These are phyloP conservation scores for Magallana gigas DNA, from an alignment of 1,140 invertebrate genomes.

Conservation along the genomic window DNA sequence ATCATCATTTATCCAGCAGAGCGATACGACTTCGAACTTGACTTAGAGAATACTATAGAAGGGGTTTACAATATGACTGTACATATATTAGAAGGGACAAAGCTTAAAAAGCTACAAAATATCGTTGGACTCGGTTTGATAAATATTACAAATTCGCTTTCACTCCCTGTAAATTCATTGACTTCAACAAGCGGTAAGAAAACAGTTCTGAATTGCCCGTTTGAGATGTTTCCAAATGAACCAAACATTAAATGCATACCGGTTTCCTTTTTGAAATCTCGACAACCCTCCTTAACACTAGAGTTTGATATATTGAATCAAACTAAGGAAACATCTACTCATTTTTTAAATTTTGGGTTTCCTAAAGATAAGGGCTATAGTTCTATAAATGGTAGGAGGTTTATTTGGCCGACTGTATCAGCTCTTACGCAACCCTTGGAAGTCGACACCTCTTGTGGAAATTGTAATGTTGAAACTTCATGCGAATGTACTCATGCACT, in stretches of 20 bases:
- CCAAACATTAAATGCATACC: background rate
- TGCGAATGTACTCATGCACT: conserved; percentile 54
- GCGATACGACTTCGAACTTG: background rate
- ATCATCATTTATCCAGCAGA: conserved; percentile 8
- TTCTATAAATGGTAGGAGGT: conserved; percentile 64
- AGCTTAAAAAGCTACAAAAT: background rate
- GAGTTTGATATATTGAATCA: conserved; percentile 50
- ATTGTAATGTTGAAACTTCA: conserved; percentile 55
- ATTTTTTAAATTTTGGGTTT: background rate
- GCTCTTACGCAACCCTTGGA: conserved; percentile 54
- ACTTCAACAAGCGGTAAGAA: background rate
- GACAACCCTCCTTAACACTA: background rate
- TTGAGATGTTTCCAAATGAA: background rate
- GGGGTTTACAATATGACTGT: background rate
- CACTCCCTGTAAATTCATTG: conserved; percentile 76
- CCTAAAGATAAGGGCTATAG: conserved; percentile 23
- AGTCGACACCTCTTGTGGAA: conserved; percentile 7
- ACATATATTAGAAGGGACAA: background rate
- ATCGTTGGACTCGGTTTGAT: background rate
- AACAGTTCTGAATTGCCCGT: background rate
- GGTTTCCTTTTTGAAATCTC: background rate
- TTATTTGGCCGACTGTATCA: conserved; percentile 59
- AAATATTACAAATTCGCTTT: background rate
- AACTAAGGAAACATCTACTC: background rate
- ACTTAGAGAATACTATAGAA: background rate